Percentiles rank a stretch among this genome's conserved stretches.
Conservation (phyloP, 2,113 vertebrate species). For the Gavia stellata region DNA sequence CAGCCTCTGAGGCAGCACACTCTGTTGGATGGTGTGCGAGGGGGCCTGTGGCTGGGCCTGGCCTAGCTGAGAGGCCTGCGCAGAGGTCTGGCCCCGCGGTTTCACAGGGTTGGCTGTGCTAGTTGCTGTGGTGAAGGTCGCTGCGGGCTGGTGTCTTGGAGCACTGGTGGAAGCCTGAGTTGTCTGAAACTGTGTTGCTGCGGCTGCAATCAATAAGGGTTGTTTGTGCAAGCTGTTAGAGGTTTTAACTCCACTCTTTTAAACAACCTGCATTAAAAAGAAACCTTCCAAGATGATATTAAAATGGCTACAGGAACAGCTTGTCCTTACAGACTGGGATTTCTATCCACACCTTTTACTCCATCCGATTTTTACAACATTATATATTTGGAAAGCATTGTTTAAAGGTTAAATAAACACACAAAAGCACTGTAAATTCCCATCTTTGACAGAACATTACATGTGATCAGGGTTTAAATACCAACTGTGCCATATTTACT, state of each 20-base stretch:
- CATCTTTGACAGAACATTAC: neutral
- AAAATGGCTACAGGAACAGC: slow-evolving; percentile 35
- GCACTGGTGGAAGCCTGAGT: slow-evolving; percentile 82
- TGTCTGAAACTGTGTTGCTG: slow-evolving; percentile 84
- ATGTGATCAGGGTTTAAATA: neutral
- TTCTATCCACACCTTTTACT: slow-evolving; percentile 25
- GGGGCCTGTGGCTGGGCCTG: slow-evolving; percentile 82
- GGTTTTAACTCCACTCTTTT: slow-evolving; percentile 56
- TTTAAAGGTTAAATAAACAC: slow-evolving; percentile 38
- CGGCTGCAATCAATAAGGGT: slow-evolving; percentile 87
- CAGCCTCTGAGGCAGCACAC: slow-evolving; percentile 91
- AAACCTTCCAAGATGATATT: slow-evolving; percentile 65
- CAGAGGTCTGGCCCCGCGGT: slow-evolving; percentile 72
- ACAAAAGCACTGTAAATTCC: slow-evolving; percentile 5
- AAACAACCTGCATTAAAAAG: slow-evolving; percentile 65
- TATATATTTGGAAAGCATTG: slow-evolving; percentile 23
- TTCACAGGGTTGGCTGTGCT: slow-evolving; percentile 80
- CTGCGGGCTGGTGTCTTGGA: slow-evolving; percentile 82
- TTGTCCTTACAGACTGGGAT: slow-evolving; percentile 42
- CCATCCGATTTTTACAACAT: slow-evolving; percentile 25
- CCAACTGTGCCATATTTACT: slow-evolving; percentile 21
- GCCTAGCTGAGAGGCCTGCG: slow-evolving; percentile 72
- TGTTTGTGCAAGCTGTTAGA: slow-evolving; percentile 80
- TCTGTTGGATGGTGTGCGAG: slow-evolving; percentile 81
- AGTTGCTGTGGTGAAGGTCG: slow-evolving; percentile 77